Base-by-base conservation (phyloP, 2,888 invertebrate genomes). In the Busseola fusca region DNA sequence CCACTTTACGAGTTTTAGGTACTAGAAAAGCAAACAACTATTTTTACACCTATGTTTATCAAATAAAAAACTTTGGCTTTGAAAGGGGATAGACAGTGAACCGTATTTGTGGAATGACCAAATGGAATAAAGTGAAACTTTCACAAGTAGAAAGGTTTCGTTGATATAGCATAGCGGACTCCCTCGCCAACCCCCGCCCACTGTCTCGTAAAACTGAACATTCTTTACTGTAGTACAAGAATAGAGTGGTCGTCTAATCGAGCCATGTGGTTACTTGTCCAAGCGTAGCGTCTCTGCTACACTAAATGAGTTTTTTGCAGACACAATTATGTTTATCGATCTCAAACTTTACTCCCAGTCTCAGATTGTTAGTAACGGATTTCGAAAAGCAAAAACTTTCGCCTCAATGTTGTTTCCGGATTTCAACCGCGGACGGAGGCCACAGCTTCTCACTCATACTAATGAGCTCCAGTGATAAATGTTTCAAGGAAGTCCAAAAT, bases 41-140 rank as follows among this genome's bases (percentile, higher is more conserved):
- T 34, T 34, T 34, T 34, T 34, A 34, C 34, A 34, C 34, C 34
- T 34, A 34, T 34, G 34, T 34, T 34, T 7, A 34, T 6, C 34
- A 34, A 34, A 34, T 34, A 34, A 34, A 34, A 34, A 34, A 34
- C 34, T 34, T 34, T 34, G 34, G 7, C 34, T 34, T 34, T 34
- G 34, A 63, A 63, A 30, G n/a, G 42, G 30, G n/a, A 48, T 52
- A 30, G 10, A 40, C 27, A 65, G 25, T 68, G 64, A 64, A 64
- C 65, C 52, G 40, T 64, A 52, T 52, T 27, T 64, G 37, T 63
- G 3, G 63, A 67, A 67, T 67, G 25, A 37, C 48, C 37, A 69
- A 42, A 65, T 65, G 48, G 45, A 69, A 42, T 69, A 42, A 69
- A 66, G 42, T 66, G 10, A 45, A 66, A 45, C 16, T 69, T 64